phyloP scores from a whole-genome alignment of 2,113 vertebrate species.

The Cercocebus atys region DNA sequence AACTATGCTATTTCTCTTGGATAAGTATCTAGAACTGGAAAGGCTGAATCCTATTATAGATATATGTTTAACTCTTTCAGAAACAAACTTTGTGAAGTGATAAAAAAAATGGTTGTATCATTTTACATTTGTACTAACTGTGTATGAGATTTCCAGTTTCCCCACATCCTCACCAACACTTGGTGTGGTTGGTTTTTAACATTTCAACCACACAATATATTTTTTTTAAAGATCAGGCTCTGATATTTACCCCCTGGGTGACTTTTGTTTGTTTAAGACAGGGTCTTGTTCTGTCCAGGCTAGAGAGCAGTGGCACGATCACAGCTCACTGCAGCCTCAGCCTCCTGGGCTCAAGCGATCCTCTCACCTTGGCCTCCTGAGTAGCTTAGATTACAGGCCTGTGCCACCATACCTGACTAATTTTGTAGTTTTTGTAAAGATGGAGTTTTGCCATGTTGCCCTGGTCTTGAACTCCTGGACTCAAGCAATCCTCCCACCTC shows the following conservation, averaged over 20 bases:
- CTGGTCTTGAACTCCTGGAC: background rate
- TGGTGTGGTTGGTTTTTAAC: background rate
- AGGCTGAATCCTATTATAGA: too few relatives aligned
- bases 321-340: background rate
- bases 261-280: background rate
- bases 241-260: too few relatives aligned
- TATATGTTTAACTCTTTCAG: background rate
- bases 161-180: background rate
- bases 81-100: background rate
- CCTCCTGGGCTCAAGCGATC: background rate
- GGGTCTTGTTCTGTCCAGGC: background rate
- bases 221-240: background rate
- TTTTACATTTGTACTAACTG: background rate
- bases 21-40: background rate
- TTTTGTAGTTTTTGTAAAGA: background rate
- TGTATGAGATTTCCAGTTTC: background rate
- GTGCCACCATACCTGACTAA: background rate
- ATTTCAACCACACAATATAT: background rate
- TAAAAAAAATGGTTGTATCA: background rate
- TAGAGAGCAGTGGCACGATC: background rate
- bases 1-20: background rate
- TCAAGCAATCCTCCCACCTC: background rate
- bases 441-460: background rate
- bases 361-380: background rate
- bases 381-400: background rate